These are phyloP conservation scores for Macroramphosus scolopax DNA, from an alignment of 2,797 vertebrate genomes.

Conservation along the genomic window DNA sequence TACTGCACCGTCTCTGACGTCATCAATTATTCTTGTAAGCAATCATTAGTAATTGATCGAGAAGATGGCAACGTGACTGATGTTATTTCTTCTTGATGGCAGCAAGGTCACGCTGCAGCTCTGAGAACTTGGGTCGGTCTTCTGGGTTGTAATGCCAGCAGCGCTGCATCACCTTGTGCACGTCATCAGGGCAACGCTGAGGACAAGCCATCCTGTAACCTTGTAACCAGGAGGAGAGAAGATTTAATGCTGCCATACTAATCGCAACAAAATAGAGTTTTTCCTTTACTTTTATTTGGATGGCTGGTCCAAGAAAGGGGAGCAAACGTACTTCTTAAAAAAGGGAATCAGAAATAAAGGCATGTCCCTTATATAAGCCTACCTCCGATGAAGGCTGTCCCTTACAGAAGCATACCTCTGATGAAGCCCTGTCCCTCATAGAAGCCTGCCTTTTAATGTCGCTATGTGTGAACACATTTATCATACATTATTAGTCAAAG, in stretches of 20 bases:
- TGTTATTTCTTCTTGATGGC: slow-evolving; percentile 85
- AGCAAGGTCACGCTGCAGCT: slow-evolving; percentile 89
- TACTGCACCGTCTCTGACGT: slow-evolving; percentile 1
- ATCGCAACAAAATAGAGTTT: not conserved
- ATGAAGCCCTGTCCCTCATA: too few species aligned
- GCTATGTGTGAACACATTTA: too few species aligned
- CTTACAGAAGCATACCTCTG: too few species aligned
- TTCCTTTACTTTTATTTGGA: too few species aligned
- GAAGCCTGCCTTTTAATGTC: too few species aligned
- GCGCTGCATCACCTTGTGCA: slow-evolving; percentile 91
- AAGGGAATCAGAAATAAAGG: too few species aligned
- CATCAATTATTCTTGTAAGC: slow-evolving; percentile 19
- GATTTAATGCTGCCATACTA: not conserved
- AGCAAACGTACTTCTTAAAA: too few species aligned
- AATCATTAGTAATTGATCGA: too few species aligned
- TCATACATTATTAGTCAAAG: too few species aligned
- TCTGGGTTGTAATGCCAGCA: slow-evolving; percentile 97
- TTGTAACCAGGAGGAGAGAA: slow-evolving; percentile 47
- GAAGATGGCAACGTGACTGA: not conserved
- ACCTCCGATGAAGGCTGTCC: too few species aligned
- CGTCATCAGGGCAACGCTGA: slow-evolving; percentile 94
- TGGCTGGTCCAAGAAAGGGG: too few species aligned
- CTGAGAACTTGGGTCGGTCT: slow-evolving; percentile 89
- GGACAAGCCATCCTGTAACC: slow-evolving; percentile 95
- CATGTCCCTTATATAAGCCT: too few species aligned